A percentile compares a stretch with the other conserved stretches of the same genome.
These are phyloP conservation scores for Hylomyscus alleni DNA, from an alignment of 2,797 vertebrate genomes.

Conservation along the genomic window DNA sequence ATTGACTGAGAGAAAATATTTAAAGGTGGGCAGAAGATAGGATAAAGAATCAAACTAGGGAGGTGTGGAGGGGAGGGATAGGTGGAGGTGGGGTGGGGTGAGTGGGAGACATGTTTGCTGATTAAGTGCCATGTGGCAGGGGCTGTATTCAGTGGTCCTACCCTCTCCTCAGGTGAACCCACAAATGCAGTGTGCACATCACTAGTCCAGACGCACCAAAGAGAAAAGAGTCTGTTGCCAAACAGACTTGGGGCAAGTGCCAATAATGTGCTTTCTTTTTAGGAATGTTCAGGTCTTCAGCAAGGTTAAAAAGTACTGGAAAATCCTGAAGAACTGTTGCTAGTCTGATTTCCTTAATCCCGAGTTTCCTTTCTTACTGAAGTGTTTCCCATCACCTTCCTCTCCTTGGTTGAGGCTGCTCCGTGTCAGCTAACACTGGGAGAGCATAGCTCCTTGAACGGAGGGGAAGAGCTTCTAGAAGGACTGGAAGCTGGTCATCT, in stretches of 20 bases:
- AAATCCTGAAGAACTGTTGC: not conserved
- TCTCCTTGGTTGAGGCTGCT: not conserved
- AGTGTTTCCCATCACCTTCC: accelerated
- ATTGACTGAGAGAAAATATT: not conserved
- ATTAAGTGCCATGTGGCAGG: not conserved
- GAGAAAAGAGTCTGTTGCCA: not conserved
- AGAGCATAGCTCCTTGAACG: not conserved
- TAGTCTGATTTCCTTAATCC: not conserved
- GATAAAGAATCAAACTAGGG: not conserved
- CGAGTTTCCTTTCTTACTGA: not conserved
- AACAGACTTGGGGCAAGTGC: not conserved
- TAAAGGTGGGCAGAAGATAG: not conserved
- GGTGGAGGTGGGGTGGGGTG: no score
- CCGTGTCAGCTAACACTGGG: not conserved
- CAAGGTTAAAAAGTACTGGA: not conserved
- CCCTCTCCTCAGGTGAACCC: not conserved
- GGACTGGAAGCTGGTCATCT: not conserved
- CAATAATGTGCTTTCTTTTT: not conserved
- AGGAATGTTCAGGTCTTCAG: not conserved
- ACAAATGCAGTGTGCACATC: no score
- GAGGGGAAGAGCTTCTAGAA: not conserved
- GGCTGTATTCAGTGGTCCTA: not conserved
- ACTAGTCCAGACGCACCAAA: not conserved
- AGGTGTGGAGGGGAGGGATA: not conserved
- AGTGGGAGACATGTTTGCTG: not conserved